phyloP scores from a whole-genome alignment of 2,888 invertebrate genomes.

The Myathropa florea region DNA sequence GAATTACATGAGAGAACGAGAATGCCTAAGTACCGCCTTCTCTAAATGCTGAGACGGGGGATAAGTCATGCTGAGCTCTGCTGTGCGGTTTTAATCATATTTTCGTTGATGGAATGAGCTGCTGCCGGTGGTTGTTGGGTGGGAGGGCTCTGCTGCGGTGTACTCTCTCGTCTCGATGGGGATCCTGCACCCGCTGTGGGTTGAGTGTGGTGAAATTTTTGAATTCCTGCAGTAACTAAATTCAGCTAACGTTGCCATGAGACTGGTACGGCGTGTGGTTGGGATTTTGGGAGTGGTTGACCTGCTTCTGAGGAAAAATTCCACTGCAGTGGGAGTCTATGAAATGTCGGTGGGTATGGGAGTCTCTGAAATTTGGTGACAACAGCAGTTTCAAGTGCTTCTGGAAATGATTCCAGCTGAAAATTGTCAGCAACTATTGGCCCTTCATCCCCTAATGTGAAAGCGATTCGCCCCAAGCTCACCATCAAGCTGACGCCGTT shows the following conservation, averaged over 20 bases:
- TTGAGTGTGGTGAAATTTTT: not conserved
- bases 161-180: not conserved
- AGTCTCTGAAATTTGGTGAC: not conserved
- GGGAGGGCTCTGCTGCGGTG: not conserved
- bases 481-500: not conserved
- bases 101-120: not conserved
- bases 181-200: not conserved
- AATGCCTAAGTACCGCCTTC: not conserved
- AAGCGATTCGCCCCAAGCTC: not conserved
- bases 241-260: not conserved
- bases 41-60: not conserved
- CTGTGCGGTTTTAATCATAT: conserved; percentile 47
- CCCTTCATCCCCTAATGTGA: no score
- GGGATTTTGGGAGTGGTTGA: no score
- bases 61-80: conserved; percentile 13
- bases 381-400: not conserved
- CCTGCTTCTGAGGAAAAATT: no score
- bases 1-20: not conserved
- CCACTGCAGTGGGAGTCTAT: no score
- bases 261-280: no score
- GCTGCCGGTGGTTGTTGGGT: not conserved
- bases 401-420: no score
- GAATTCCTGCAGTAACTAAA: not conserved
- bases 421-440: no score
- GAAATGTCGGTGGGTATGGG: no score